Evolutionary conservation across 2,113 vertebrate species (phyloP).

Genomic region (Chelonoidis abingdonii): DNA sequence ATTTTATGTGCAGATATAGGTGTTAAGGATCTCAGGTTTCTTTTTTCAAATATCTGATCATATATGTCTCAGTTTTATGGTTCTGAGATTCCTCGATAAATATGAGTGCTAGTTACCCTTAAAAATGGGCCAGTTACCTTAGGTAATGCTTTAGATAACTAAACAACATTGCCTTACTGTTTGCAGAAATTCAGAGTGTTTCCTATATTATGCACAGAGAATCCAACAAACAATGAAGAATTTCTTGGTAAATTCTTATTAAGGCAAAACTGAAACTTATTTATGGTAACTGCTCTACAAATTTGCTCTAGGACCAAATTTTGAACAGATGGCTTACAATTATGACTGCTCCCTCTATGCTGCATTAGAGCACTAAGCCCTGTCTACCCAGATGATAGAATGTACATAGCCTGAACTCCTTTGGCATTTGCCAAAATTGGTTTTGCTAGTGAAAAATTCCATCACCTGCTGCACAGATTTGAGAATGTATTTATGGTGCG

Average conservation of each 20-base stretch:
- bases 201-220: neutral
- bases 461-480: neutral
- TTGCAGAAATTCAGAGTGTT: neutral
- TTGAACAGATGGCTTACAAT: neutral
- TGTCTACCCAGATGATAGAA: neutral
- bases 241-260: neutral
- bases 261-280: neutral
- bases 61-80: neutral
- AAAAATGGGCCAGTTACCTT: neutral
- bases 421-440: neutral
- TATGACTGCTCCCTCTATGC: neutral
- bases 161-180: neutral
- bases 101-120: accelerated
- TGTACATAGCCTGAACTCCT: neutral
- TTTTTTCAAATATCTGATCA: neutral
- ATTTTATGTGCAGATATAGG: neutral
- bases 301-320: neutral
- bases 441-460: neutral
- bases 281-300: neutral
- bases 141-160: neutral
- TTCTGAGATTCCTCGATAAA: neutral
- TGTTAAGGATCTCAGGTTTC: neutral
- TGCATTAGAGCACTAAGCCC: neutral
- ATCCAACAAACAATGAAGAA: neutral
- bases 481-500: neutral